phyloP scores from a whole-genome alignment of 2,888 invertebrate genomes.

The Tenthredo livida region DNA sequence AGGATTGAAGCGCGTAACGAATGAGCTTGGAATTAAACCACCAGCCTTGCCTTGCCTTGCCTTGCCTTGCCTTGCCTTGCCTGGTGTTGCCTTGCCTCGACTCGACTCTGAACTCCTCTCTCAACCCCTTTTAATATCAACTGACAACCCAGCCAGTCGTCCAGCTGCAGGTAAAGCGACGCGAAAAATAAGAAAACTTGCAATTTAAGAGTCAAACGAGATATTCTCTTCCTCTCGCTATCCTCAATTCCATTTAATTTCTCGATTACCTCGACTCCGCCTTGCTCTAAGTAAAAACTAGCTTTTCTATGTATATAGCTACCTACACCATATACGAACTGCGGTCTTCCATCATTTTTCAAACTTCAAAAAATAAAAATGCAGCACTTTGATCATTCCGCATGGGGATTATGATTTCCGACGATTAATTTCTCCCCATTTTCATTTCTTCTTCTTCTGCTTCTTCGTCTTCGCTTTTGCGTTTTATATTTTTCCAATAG shows the following conservation, averaged over 20 bases:
- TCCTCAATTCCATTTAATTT: slow-evolving; percentile 32
- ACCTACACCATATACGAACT: too few species aligned
- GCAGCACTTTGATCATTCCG: too few species aligned
- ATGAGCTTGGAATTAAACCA: slow-evolving; percentile 54
- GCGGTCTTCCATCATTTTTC: background rate
- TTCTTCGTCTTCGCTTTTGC: background rate
- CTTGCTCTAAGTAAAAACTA: background rate
- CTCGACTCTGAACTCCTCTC: slow-evolving; percentile 8
- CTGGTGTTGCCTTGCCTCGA: background rate
- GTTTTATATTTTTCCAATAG: background rate
- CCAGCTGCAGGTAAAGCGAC: slow-evolving; percentile 21
- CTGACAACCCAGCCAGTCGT: background rate
- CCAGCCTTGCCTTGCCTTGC: slow-evolving; percentile 47
- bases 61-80: background rate
- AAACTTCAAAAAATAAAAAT: background rate
- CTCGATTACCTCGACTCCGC: slow-evolving; percentile 1
- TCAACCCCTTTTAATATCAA: slow-evolving; percentile 39
- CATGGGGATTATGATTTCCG: too few species aligned
- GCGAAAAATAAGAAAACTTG: slow-evolving; percentile 49
- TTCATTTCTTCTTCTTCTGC: background rate
- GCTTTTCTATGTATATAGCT: background rate
- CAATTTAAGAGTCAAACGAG: slow-evolving; percentile 54
- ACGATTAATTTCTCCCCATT: slow-evolving; percentile 29
- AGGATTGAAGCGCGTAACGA: slow-evolving; percentile 52
- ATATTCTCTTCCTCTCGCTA: slow-evolving; percentile 52